These are phyloP conservation scores for Patella caerulea DNA, from an alignment of 2,888 invertebrate species.

Conservation along the genomic window DNA sequence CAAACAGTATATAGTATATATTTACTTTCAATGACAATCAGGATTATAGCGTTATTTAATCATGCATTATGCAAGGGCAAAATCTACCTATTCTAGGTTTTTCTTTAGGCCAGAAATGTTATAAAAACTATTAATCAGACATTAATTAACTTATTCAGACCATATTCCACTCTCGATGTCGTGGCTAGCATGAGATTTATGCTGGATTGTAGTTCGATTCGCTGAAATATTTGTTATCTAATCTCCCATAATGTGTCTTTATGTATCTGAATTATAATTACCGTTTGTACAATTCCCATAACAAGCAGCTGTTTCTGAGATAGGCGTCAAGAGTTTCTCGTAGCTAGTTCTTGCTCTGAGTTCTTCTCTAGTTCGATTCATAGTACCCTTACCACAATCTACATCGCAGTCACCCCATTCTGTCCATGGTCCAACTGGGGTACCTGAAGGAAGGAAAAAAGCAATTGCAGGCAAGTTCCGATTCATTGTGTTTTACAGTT, in stretches of 20 bases:
- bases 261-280: constrained; percentile 19
- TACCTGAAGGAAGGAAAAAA: constrained; percentile 20
- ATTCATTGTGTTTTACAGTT: too few species aligned
- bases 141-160: too few species aligned
- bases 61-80: too few species aligned
- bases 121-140: too few species aligned
- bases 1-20: neutral
- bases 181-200: too few species aligned
- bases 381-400: constrained; percentile 47
- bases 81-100: too few species aligned
- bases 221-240: too few species aligned
- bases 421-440: constrained; percentile 41
- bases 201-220: too few species aligned
- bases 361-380: constrained; percentile 33
- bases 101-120: too few species aligned
- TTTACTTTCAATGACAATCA: neutral
- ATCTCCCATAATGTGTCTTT: too few species aligned
- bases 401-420: constrained; percentile 44
- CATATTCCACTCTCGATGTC: too few species aligned
- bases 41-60: too few species aligned
- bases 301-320: constrained; percentile 18
- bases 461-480: neutral
- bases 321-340: constrained; percentile 24
- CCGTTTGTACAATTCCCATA: constrained; percentile 40
- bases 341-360: constrained; percentile 24